A percentile compares a stretch with the other conserved stretches of the same genome.
Evolutionary conservation across 2,797 vertebrate genomes (phyloP).

Genomic region (Rhynchonycteris naso): DNA sequence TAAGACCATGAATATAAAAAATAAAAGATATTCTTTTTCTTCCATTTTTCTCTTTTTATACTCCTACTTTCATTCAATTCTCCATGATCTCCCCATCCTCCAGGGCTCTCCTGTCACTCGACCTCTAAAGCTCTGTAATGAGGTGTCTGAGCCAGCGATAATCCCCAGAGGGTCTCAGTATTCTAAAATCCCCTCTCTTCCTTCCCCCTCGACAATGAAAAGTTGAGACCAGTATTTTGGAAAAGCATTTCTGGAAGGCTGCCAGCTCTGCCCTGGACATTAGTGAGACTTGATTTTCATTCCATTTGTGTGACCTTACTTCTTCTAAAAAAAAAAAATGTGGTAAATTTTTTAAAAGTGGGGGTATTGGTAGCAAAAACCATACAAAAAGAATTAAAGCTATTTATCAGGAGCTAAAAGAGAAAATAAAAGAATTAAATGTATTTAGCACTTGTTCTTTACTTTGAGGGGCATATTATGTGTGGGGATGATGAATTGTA

Average conservation of each 20-base stretch:
- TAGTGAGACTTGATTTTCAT: conserved; percentile 65
- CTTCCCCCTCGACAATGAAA: conserved; percentile 48
- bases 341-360: not conserved
- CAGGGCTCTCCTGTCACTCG: not conserved
- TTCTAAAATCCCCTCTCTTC: conserved; percentile 7
- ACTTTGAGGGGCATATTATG: not conserved
- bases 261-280: conserved; percentile 58
- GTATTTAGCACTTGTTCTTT: not conserved
- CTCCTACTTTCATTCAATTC: not conserved
- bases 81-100: not conserved
- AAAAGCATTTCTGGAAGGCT: conserved; percentile 74
- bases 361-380: not conserved
- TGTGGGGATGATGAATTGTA: conserved; percentile 26
- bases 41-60: not conserved
- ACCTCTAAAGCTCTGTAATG: conserved; percentile 38
- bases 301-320: conserved; percentile 45
- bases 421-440: not conserved
- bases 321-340: not conserved
- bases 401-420: not conserved
- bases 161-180: conserved; percentile 45
- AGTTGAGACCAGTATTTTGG: conserved; percentile 61
- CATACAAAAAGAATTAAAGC: not conserved
- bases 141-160: conserved; percentile 67
- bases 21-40: not conserved
- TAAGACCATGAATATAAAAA: not conserved